phyloP scores from a whole-genome alignment of 37 sponge, comb jelly and placozoan species.

The Halichondria panicea region DNA sequence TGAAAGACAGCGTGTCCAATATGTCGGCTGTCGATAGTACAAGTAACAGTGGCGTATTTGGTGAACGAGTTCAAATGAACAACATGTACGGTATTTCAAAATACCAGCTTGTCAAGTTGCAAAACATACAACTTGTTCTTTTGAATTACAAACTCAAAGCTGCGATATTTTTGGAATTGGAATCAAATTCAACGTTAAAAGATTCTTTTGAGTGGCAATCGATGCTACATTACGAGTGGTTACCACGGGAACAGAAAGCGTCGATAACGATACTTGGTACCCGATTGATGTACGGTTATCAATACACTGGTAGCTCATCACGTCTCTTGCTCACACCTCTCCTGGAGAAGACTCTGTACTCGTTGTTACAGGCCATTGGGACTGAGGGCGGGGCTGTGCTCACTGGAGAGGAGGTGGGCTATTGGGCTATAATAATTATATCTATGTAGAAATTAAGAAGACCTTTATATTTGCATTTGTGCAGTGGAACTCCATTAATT shows the following conservation, averaged over 20 bases:
- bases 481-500: no score
- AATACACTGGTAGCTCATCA: slow-evolving; percentile 16
- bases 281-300: slow-evolving; percentile 25
- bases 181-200: no score
- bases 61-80: background rate
- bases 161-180: background rate
- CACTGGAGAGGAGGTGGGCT: slow-evolving; percentile 33
- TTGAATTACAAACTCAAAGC: background rate
- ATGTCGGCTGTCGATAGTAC: no score
- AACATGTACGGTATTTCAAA: background rate
- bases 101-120: slow-evolving; percentile 5
- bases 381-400: slow-evolving; percentile 8
- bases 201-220: slow-evolving; percentile 34
- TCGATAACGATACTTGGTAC: slow-evolving; percentile 12
- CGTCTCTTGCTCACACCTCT: slow-evolving; percentile 17
- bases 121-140: slow-evolving; percentile 17
- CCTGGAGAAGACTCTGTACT: slow-evolving; percentile 17
- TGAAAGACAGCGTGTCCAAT: no score
- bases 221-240: slow-evolving; percentile 34
- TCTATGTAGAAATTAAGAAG: no score
- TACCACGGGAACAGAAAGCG: slow-evolving; percentile 1
- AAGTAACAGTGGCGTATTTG: no score
- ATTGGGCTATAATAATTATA: no score
- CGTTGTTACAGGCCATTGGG: slow-evolving; percentile 29
- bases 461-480: no score